phyloP scores from a whole-genome alignment of 2,888 invertebrate species.

The Drosophila prostipennis region DNA sequence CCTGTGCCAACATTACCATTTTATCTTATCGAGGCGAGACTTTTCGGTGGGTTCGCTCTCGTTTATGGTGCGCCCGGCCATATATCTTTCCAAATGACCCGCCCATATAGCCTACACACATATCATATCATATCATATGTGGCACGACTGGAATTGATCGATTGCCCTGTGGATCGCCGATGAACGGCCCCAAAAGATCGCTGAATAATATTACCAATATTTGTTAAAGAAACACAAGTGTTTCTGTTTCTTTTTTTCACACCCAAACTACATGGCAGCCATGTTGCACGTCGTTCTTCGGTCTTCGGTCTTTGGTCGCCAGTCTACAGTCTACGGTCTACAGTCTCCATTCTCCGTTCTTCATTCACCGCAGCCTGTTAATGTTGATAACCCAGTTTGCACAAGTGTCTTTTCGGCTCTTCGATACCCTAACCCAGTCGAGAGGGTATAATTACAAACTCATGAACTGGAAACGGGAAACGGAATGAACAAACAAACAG shows the following conservation, averaged over 20 bases:
- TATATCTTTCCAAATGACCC: slow-evolving; percentile 13
- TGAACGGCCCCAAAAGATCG: neutral
- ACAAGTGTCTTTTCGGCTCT: slow-evolving; percentile 58
- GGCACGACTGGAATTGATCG: slow-evolving; percentile 15
- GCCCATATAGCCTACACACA: slow-evolving; percentile 5
- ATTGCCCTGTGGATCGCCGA: slow-evolving; percentile 1
- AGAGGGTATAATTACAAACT: slow-evolving; percentile 37
- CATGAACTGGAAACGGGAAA: slow-evolving; percentile 14
- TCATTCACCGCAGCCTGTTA: slow-evolving; percentile 19
- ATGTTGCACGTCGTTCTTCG: slow-evolving; percentile 24
- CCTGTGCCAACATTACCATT: slow-evolving; percentile 19
- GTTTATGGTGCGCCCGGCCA: neutral
- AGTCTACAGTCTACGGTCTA: neutral
- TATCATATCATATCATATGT: slow-evolving; percentile 1
- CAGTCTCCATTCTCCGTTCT: neutral
- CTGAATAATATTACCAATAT: slow-evolving; percentile 69
- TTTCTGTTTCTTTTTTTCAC: slow-evolving; percentile 60
- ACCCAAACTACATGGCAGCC: slow-evolving; percentile 46
- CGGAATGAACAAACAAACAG: slow-evolving; percentile 13
- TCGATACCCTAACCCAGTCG: slow-evolving; percentile 14
- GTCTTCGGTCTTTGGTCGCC: slow-evolving; percentile 11
- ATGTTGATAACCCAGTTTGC: slow-evolving; percentile 73
- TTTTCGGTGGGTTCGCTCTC: slow-evolving; percentile 20
- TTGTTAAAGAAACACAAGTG: slow-evolving; percentile 73
- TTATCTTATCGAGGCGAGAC: slow-evolving; percentile 41